These are phyloP conservation scores for Salmo trutta DNA, from an alignment of 2,797 vertebrate species.

Conservation along the genomic window DNA sequence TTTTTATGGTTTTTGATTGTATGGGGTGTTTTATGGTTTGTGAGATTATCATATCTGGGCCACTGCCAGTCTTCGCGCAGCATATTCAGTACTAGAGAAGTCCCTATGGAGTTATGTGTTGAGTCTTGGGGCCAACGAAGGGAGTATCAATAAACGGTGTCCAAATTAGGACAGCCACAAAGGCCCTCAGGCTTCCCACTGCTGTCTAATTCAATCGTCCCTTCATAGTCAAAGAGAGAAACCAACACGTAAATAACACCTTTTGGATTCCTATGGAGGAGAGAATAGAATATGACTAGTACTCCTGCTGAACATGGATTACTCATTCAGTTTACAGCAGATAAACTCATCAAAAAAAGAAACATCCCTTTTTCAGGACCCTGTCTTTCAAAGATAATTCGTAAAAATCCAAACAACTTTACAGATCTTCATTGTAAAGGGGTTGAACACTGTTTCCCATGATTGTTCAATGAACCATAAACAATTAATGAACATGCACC, in stretches of 20 bases:
- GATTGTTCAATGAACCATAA: too few species aligned
- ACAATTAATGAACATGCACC: too few species aligned
- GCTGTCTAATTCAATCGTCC: slow-evolving; percentile 13
- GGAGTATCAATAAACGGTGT: not conserved
- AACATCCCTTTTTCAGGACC: too few species aligned
- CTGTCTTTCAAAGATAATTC: too few species aligned
- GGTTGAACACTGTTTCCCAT: too few species aligned
- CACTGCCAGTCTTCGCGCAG: not conserved
- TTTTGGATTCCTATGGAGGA: slow-evolving; percentile 34
- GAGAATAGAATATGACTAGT: slow-evolving; percentile 55
- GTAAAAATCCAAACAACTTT: too few species aligned
- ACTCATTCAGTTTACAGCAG: slow-evolving; percentile 55
- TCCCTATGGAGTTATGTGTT: not conserved
- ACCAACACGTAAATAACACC: slow-evolving; percentile 12
- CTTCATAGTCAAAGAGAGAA: slow-evolving; percentile 40
- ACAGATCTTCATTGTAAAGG: too few species aligned
- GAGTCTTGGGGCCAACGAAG: not conserved
- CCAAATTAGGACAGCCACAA: not conserved
- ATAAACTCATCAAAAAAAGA: not conserved
- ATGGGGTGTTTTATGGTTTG: not conserved
- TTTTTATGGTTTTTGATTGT: slow-evolving; percentile 6
- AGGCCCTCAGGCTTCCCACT: slow-evolving; percentile 15
- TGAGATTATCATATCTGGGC: not conserved
- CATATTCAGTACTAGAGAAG: not conserved
- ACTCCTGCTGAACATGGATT: slow-evolving; percentile 50